Base-by-base conservation (phyloP, 1,140 invertebrate species). In the Venturia canescens region DNA sequence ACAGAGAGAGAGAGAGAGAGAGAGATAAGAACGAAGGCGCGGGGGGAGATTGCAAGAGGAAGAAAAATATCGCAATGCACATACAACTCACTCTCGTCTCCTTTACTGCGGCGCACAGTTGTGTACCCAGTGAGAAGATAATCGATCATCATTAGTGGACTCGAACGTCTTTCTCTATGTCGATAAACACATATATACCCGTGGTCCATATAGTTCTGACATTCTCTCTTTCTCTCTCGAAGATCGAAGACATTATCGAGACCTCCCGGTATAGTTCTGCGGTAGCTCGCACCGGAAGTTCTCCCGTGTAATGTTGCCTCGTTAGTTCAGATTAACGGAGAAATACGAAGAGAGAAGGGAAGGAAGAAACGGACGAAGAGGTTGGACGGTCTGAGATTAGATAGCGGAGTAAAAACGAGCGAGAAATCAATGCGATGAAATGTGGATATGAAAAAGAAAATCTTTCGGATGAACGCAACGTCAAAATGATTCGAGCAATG, bases 61-160 rank as follows among this genome's bases (percentile, higher is more conserved):
- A 16, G 11, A 44, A n/a, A 72, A 27, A 60, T 29, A 38, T 72
- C 31, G n/a, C 31, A n/a, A 34, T 60, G 29, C 60, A 76, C 34
- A 63, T 67, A 75, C 60, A 23, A 29, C 72, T 60, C 50, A 76
- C 53, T 63, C 53, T 29, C 29, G n/a, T 66, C 66, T 23, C n/a
- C 27, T n/a, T 69, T 44, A 50, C 57, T 48, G 34, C 74, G 69
- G 80, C 57, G 23, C 77, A 72, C 77, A 72, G 57, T 77, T 81
- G 69, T 83, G 77, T 83, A 79, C 82, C 16, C 81, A 77, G 82
- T 82, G 82, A 83, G 78, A 82, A 85, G 82, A 84, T 82, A 83
- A 87, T 87, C 84, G 84, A 87, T 87, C 86, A 87, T 86, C 85
- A 87, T 87, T 87, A 87, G 85, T 76, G 72, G 82, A 21, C 66